A percentile compares a stretch with the other conserved stretches of the same genome.
Evolutionary conservation across 2,113 vertebrate genomes (phyloP).

Genomic region (Dinomys branickii): DNA sequence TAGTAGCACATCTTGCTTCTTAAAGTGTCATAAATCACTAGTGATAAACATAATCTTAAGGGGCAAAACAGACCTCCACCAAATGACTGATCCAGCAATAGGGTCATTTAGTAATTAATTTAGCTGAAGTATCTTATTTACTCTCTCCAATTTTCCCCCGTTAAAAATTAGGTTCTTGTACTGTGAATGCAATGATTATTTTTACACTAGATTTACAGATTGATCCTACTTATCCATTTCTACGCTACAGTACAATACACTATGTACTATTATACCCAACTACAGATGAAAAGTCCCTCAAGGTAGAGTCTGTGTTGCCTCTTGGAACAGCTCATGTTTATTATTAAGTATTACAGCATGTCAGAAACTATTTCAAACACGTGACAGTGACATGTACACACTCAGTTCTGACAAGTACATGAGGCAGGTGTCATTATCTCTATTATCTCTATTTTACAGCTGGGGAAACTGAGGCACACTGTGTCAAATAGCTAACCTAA

Average conservation of each 20-base stretch:
- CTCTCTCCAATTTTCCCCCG: neutral
- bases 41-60: slow-evolving; percentile 36
- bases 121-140: neutral
- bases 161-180: slow-evolving; percentile 1
- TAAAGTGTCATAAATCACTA: neutral
- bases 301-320: neutral
- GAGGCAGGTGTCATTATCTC: neutral
- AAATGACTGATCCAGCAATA: slow-evolving; percentile 5
- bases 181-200: neutral
- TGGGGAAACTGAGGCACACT: neutral
- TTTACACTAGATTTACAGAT: neutral
- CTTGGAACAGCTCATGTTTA: slow-evolving; percentile 4
- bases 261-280: neutral
- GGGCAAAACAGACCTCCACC: neutral
- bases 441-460: neutral
- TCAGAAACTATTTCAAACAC: slow-evolving; percentile 20
- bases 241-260: neutral
- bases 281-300: neutral
- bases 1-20: slow-evolving; percentile 3
- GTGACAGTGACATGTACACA: neutral
- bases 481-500: neutral
- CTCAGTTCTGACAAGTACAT: neutral
- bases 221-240: neutral
- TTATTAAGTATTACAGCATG: neutral
- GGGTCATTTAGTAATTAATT: neutral